These are phyloP conservation scores for Accipiter cooperii DNA, from an alignment of 2,113 vertebrate genomes.

Conservation along the genomic window DNA sequence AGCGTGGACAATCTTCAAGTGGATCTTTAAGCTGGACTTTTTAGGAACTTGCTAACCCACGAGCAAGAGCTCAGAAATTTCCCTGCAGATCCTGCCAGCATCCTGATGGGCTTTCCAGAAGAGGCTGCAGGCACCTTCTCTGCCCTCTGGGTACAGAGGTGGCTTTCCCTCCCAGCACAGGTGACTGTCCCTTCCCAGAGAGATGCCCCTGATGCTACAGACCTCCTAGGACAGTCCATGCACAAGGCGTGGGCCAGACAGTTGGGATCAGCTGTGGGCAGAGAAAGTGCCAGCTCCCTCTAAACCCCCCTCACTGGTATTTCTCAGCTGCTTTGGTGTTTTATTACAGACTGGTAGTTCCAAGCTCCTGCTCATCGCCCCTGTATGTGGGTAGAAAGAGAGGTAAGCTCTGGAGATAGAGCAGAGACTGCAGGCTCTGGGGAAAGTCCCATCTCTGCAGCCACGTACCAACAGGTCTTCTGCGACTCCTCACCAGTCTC, in stretches of 20 bases:
- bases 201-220: not conserved
- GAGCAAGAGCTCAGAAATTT: not conserved
- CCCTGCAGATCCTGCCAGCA: not conserved
- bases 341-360: not conserved
- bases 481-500: not conserved
- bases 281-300: not conserved
- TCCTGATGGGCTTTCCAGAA: not conserved
- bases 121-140: not conserved
- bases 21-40: not conserved
- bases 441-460: not conserved
- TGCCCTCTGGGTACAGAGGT: not conserved
- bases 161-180: not conserved
- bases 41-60: not conserved
- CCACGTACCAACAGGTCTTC: rapidly evolving
- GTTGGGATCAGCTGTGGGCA: not conserved
- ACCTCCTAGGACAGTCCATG: not conserved
- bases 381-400: not conserved
- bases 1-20: not conserved
- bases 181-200: not conserved
- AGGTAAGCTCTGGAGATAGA: not conserved
- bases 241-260: not conserved
- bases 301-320: not conserved
- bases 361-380: too few relatives aligned
- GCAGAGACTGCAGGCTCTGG: rapidly evolving
- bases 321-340: not conserved